Conservation (phyloP, 2,797 vertebrate species). For the Enteromius fasciolatus region DNA sequence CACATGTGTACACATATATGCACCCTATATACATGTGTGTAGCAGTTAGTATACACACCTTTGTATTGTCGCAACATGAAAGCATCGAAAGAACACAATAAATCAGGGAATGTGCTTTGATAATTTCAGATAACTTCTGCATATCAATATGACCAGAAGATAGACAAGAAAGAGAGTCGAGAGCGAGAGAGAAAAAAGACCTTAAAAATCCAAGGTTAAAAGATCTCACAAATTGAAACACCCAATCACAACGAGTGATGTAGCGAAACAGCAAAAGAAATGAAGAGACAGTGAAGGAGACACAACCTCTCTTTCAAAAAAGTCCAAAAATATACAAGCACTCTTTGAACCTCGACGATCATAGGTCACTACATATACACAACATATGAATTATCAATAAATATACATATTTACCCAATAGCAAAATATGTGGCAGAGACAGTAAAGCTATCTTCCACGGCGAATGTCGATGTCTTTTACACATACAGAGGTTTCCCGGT, state of each 20-base stretch:
- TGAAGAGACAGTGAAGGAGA: slow-evolving; percentile 58
- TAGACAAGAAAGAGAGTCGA: slow-evolving; percentile 48
- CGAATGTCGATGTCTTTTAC: slow-evolving; percentile 51
- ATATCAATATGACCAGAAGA: slow-evolving; percentile 67
- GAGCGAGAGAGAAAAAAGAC: slow-evolving; percentile 56
- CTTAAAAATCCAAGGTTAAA: slow-evolving; percentile 62
- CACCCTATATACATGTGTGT: slow-evolving; percentile 81
- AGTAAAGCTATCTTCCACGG: slow-evolving; percentile 64
- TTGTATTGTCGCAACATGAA: slow-evolving; percentile 71
- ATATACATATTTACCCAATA: slow-evolving; percentile 77
- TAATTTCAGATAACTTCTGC: slow-evolving; percentile 66
- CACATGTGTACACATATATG: slow-evolving; percentile 81
- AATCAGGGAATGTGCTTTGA: slow-evolving; percentile 81
- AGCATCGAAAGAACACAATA: slow-evolving; percentile 70
- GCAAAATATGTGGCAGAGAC: slow-evolving; percentile 71
- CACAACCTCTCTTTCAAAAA: slow-evolving; percentile 61
- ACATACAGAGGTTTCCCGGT: slow-evolving; percentile 42
- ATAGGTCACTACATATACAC: slow-evolving; percentile 77
- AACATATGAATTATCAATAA: slow-evolving; percentile 78
- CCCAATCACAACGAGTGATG: slow-evolving; percentile 64
- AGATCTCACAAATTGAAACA: slow-evolving; percentile 65
- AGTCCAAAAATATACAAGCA: slow-evolving; percentile 66
- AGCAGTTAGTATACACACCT: slow-evolving; percentile 71
- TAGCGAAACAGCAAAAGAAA: slow-evolving; percentile 58
- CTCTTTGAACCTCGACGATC: slow-evolving; percentile 64